Conservation (phyloP, 2,888 invertebrate genomes). For the Polyommatus icarus region DNA sequence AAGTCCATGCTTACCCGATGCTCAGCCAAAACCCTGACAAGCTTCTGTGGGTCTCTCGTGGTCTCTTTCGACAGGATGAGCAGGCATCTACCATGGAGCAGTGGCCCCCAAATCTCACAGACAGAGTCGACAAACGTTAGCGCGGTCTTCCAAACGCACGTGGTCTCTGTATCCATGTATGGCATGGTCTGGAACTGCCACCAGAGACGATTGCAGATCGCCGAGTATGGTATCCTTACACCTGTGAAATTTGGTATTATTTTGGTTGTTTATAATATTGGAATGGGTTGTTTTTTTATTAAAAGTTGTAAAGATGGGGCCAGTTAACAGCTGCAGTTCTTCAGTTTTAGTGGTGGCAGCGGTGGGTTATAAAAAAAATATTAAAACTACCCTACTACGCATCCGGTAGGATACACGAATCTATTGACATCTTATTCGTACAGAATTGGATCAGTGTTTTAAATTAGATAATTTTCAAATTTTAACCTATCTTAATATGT, state of each 20-base stretch:
- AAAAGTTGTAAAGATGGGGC: no score
- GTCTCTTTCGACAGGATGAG: slow-evolving; percentile 86
- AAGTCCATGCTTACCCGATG: slow-evolving; percentile 78
- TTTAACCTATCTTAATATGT: no score
- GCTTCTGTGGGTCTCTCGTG: slow-evolving; percentile 88
- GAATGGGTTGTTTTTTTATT: no score
- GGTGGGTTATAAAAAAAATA: background rate
- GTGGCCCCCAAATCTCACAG: slow-evolving; percentile 92
- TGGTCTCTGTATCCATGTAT: slow-evolving; percentile 83
- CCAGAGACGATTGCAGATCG: slow-evolving; percentile 89
- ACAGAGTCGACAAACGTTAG: slow-evolving; percentile 95
- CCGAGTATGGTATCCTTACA: slow-evolving; percentile 88
- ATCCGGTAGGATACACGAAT: no score
- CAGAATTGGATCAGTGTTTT: background rate
- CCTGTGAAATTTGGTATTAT: slow-evolving; percentile 68
- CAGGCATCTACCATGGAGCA: slow-evolving; percentile 85
- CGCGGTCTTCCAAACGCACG: slow-evolving; percentile 93
- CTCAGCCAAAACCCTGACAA: slow-evolving; percentile 84
- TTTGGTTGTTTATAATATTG: no score
- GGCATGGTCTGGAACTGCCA: slow-evolving; percentile 95
- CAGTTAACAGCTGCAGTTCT: no score
- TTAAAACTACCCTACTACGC: no score
- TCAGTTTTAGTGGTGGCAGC: no score
- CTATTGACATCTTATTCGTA: background rate
- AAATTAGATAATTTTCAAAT: background rate